Base-by-base conservation (phyloP, 2,888 invertebrate species). In the Homarus gammarus region DNA sequence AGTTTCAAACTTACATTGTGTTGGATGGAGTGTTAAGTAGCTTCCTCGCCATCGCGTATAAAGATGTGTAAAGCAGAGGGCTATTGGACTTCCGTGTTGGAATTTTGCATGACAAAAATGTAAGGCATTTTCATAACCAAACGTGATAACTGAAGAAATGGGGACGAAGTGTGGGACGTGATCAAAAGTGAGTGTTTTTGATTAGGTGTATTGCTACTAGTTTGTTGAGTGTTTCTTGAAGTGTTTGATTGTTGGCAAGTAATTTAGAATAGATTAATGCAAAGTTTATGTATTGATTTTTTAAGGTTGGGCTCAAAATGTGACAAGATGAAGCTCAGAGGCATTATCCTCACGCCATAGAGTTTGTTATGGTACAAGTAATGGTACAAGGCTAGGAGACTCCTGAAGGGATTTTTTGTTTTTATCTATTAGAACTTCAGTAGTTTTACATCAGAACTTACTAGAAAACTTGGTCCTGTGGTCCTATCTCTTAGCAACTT, bases 291-390 rank as follows among this genome's bases (percentile, higher is more conserved):
- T 49, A 44, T 56, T 75, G 15, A n/a, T 27, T 70, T 70, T n/a
- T 49, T 85, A 70, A 70, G 68, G 75, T 86, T 79, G 78, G 70
- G 78, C 70, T 86, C 70, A 79, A 79, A 36, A 75, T 36, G 64
- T 79, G 79, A 64, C 44, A 56, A 38, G 49, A 75, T 36, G 49
- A 86, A 70, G 78, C 78, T 86, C 78, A 79, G 86, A 86, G 86
- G 86, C 86, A 86, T 86, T 86, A 86, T 56, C 79, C 78, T 86
- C 78, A 86, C 70, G 79, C 86, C 86, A 86, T 85, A 85, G 78
- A 56, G 86, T 86, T 86, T 79, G 86, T 77, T 70, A 86, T 86
- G 86, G 86, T 86, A 86, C 86, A 86, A 86, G 86, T 70, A 79
- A 77, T 79, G 86, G 86, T 86, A 79, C 86, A 86, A 64, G 61